Evolutionary conservation across 2,113 vertebrate species (phyloP).

Genomic region (Pan paniscus): DNA sequence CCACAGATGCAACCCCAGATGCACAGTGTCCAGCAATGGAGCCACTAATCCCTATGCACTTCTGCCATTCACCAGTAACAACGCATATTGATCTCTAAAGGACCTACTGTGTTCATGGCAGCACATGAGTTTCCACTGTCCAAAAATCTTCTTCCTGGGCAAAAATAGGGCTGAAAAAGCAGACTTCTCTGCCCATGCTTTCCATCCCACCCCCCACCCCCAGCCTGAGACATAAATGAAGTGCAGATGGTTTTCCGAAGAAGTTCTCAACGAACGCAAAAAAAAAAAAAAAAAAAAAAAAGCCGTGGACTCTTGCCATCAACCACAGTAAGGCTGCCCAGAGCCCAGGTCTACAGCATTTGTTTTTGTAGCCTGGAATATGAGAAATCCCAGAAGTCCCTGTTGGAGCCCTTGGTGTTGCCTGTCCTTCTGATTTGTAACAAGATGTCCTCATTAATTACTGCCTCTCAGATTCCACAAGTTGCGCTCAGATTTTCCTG

Average conservation of each 20-base stretch:
- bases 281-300: neutral
- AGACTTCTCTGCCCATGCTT: neutral
- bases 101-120: neutral
- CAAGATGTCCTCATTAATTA: constrained; percentile 71
- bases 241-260: constrained; percentile 24
- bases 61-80: neutral
- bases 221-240: constrained; percentile 27
- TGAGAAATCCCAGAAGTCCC: constrained; percentile 48
- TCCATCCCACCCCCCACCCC: neutral
- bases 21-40: neutral
- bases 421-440: constrained; percentile 40
- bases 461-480: constrained; percentile 34
- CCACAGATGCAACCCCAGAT: neutral
- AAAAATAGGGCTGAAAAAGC: neutral
- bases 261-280: constrained; percentile 38
- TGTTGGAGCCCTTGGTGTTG: neutral
- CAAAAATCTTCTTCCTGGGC: neutral
- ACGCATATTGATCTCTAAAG: neutral
- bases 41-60: rapidly evolving
- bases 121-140: neutral
- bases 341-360: constrained; percentile 10
- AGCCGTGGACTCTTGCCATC: constrained; percentile 20
- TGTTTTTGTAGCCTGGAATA: constrained; percentile 44
- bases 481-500: constrained; percentile 77
- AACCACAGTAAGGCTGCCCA: constrained; percentile 20